phyloP scores from a whole-genome alignment of 2,888 invertebrate genomes.

The Andrena chrysosceles region DNA sequence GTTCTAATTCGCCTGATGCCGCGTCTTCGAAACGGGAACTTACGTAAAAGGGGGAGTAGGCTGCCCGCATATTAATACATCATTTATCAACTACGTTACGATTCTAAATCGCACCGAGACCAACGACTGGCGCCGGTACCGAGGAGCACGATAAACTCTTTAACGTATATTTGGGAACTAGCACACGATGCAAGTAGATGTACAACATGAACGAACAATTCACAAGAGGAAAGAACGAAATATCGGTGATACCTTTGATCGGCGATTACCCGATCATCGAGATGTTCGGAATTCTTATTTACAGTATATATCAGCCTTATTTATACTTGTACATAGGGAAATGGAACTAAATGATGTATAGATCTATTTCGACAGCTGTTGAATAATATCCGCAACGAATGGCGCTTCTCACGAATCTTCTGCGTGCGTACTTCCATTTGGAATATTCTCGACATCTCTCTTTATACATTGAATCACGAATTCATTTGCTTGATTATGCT shows the following conservation, averaged over 20 bases:
- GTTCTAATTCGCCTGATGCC: conserved; percentile 9
- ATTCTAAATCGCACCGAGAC: conserved; percentile 37
- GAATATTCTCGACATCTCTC: conserved; percentile 36
- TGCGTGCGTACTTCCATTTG: conserved; percentile 24
- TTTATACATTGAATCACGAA: conserved; percentile 44
- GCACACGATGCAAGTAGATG: conserved; percentile 55
- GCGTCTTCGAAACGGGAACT: conserved; percentile 20
- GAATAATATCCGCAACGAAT: conserved; percentile 49
- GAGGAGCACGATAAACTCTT: conserved; percentile 38
- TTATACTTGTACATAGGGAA: conserved; percentile 61
- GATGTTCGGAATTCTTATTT: conserved; percentile 62
- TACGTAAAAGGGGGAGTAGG: conserved; percentile 19
- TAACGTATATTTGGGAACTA: conserved; percentile 35
- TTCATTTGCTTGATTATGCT: conserved; percentile 53
- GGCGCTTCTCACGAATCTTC: conserved; percentile 26
- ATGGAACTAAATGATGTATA: conserved; percentile 57
- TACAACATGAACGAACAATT: conserved; percentile 51
- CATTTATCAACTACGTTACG: conserved; percentile 33
- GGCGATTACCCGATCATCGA: conserved; percentile 39
- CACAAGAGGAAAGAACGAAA: conserved; percentile 26
- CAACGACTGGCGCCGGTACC: conserved; percentile 10
- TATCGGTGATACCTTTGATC: conserved; percentile 25
- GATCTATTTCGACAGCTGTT: conserved; percentile 44
- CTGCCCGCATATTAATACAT: conserved; percentile 43
- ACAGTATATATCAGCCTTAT: conserved; percentile 65